Base-by-base conservation (phyloP, 1,140 invertebrate genomes). In the Spodoptera frugiperda region DNA sequence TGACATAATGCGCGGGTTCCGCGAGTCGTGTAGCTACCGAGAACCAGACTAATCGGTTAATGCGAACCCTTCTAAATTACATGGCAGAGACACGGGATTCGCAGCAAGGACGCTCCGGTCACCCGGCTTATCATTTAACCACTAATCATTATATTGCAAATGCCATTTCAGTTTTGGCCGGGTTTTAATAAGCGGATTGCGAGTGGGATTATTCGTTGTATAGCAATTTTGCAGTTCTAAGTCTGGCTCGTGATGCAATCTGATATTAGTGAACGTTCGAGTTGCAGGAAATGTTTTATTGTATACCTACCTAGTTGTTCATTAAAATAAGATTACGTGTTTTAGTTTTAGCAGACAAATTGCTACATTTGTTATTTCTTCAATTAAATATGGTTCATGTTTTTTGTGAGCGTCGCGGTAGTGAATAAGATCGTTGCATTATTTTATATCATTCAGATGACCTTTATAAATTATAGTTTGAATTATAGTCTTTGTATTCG, bases 31-130 rank as follows among this genome's bases (percentile, higher is more conserved):
- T 84, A 85, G 90, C 91, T 93, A 91, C 92, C 90, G 84, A 92
- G 92, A 93, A 92, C 78, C 84, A 77, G 81, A 76, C 80, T 93
- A 93, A 93, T 93, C 90, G 90, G 78, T 90, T 91, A 89, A 88
- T 81, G 84, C 84, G 90, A 92, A 92, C 85, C 82, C 82, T 79
- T 81, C 84, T 79, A 93, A 93, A 93, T 93, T 93, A 91, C 87
- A 92, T 86, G 78, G 88, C 90, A 93, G 87, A 92, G 92, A 93
- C 92, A 93, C 91, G 88, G 89, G 88, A 90, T 85, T 89, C 91
- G 84, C 85, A 84, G 85, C 91, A 92, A 93, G 92, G 92, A 90
- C 92, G 87, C 84, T 76, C 75, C 80, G 91, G 92, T 91, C 91
- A 82, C 82, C 81, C 82, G 82, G 85, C 88, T 92, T 91, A 93